phyloP scores from a whole-genome alignment of 2,797 vertebrate genomes.

The Enoplosus armatus region DNA sequence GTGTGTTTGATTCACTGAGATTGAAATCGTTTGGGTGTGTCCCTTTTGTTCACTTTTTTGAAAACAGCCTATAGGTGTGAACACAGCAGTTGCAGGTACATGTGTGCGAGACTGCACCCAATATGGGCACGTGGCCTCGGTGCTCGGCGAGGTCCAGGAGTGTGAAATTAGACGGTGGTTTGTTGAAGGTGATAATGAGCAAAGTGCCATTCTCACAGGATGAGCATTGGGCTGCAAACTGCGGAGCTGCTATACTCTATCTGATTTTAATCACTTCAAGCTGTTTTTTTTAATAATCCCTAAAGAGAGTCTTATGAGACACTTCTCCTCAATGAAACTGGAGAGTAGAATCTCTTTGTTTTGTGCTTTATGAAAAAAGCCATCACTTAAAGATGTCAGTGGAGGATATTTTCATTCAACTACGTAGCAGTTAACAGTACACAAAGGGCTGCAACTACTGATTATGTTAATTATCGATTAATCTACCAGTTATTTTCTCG shows the following conservation, averaged over 20 bases:
- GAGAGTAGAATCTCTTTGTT: slow-evolving; percentile 50
- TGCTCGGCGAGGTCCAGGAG: slow-evolving; percentile 69
- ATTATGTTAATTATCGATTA: background rate
- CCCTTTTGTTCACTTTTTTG: slow-evolving; percentile 69
- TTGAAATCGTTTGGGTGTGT: slow-evolving; percentile 59
- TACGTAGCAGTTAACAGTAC: background rate
- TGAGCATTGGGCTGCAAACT: slow-evolving; percentile 68
- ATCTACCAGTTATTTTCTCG: background rate
- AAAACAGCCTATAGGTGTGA: slow-evolving; percentile 69
- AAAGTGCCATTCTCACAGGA: slow-evolving; percentile 80
- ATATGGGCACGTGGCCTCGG: slow-evolving; percentile 47
- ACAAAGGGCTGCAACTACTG: background rate
- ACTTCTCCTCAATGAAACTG: slow-evolving; percentile 35
- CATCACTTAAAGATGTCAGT: background rate
- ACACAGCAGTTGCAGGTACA: slow-evolving; percentile 66
- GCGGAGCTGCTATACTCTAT: slow-evolving; percentile 67
- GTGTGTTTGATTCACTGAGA: slow-evolving; percentile 42
- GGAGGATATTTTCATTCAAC: background rate
- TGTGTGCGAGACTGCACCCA: slow-evolving; percentile 56
- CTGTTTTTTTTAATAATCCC: slow-evolving; percentile 69
- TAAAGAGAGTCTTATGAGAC: slow-evolving; percentile 55
- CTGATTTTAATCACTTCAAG: slow-evolving; percentile 77
- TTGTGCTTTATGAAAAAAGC: slow-evolving; percentile 29
- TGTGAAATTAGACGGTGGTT: slow-evolving; percentile 84
- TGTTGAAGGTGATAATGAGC: slow-evolving; percentile 87